Base-by-base conservation (phyloP, 2,113 vertebrate genomes). In the Oenanthe melanoleuca region DNA sequence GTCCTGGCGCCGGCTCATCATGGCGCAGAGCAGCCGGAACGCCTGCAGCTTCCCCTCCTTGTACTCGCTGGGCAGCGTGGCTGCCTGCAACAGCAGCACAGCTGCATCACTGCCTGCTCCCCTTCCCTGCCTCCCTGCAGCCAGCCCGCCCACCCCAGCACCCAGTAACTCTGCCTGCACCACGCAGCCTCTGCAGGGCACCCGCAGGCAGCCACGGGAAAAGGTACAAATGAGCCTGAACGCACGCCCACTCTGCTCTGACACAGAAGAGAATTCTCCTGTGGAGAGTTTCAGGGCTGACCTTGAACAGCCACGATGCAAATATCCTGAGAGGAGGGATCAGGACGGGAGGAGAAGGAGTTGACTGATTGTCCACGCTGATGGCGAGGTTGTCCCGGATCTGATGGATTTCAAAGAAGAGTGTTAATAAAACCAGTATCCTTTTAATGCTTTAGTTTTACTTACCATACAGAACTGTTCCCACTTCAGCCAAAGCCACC, bases 1-100 rank as follows among this genome's bases (percentile, higher is more conserved):
- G 64, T 99, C 99, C 96, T 99, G 99, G 59, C 99, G 99, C 81
- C 99, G 98, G 70, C 98, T 99, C 99, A 99, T 99, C 99, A 99
- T 99, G 95, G 99, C 98, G 34, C 99, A 99, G 96, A 99, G 99
- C 69, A 99, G 97, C 92, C 98, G 98, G 97, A 99, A 99, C 2
- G 99, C 99, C 90, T 99, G 99, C 31, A 99, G 98, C 67, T 99
- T 99, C 38, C 99, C 99, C 19, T 98, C 98, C 88, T 99, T 99
- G 94, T 98, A 99, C 80, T 99, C 98, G 33, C 97, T 94, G 37
- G 99, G 99, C 94, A 99, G 96, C 26, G 97, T 98, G 11, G 99
- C 98, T 63, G 99, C 99, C 99, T 99, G 96, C 89, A 86, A 69
- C 55, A 10, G 12, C 33, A 23, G 11, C 11, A 59, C 57, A 63